These are phyloP conservation scores for Neolamprologus hecqui DNA, from an alignment of 2,113 vertebrate genomes.

Conservation along the genomic window DNA sequence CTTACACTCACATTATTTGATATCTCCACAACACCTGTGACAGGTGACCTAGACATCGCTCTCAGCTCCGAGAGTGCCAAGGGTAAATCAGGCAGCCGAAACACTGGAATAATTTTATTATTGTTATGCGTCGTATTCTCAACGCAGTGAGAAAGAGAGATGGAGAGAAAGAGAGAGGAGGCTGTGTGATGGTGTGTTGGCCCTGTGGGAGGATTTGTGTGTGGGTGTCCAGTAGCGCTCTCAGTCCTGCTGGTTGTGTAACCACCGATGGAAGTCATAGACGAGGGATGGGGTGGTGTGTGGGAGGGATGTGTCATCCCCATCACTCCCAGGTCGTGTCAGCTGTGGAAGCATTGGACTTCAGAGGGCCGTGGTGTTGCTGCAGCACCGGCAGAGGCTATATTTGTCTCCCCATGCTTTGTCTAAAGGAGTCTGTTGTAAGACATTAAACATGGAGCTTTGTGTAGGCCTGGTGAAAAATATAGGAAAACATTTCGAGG, in stretches of 20 bases:
- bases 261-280: constrained; percentile 68
- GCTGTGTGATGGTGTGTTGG: constrained; percentile 38
- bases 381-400: constrained; percentile 44
- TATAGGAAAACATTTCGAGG: background rate
- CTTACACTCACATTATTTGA: constrained; percentile 6
- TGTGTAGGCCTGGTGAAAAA: constrained; percentile 19
- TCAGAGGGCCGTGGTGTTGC: constrained; percentile 48
- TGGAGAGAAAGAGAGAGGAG: constrained; percentile 7
- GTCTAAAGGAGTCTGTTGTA: constrained; percentile 10
- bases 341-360: constrained; percentile 66
- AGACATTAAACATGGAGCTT: constrained; percentile 2
- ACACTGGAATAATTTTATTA: constrained; percentile 18
- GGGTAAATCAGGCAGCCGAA: constrained; percentile 35
- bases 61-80: constrained; percentile 16
- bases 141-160: background rate
- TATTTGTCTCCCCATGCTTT: constrained; percentile 55
- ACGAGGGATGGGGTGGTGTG: constrained; percentile 61
- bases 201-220: constrained; percentile 62
- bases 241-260: constrained; percentile 66
- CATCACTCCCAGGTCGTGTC: constrained; percentile 66
- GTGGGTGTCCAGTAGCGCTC: constrained; percentile 68
- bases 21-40: constrained; percentile 10
- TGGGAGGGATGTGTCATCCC: constrained; percentile 72
- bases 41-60: constrained; percentile 38
- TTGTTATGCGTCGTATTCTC: constrained; percentile 6